Evolutionary conservation across 2,113 vertebrate species (phyloP).

Genomic region (Irena cyanogastra): DNA sequence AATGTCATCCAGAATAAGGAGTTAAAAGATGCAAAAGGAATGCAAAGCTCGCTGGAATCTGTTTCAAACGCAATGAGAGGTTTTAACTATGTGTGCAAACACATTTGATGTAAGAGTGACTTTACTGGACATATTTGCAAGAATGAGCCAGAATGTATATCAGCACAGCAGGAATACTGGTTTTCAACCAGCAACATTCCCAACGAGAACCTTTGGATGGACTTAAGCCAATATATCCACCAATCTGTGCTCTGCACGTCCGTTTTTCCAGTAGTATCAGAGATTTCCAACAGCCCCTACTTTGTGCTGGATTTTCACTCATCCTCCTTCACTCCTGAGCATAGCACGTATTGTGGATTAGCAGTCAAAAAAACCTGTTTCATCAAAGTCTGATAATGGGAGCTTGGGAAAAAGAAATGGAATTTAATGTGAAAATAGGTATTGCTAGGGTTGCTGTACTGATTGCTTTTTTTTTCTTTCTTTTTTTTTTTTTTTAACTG

Average conservation of each 20-base stretch:
- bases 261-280: neutral
- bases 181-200: neutral
- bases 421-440: constrained; percentile 43
- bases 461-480: neutral
- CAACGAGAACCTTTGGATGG: neutral
- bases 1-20: neutral
- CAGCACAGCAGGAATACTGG: neutral
- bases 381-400: constrained; percentile 18
- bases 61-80: neutral
- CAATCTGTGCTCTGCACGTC: neutral
- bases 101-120: neutral
- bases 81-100: neutral
- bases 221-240: neutral
- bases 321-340: neutral
- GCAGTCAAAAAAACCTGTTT: constrained; percentile 11
- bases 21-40: neutral
- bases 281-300: neutral
- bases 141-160: neutral
- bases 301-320: neutral
- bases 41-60: neutral
- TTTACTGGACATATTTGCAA: neutral
- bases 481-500: neutral
- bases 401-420: constrained; percentile 1
- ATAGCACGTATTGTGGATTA: neutral
- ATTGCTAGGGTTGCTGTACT: neutral